Base-by-base conservation (phyloP, 2,888 invertebrate genomes). In the Cheilosia vulpina region DNA sequence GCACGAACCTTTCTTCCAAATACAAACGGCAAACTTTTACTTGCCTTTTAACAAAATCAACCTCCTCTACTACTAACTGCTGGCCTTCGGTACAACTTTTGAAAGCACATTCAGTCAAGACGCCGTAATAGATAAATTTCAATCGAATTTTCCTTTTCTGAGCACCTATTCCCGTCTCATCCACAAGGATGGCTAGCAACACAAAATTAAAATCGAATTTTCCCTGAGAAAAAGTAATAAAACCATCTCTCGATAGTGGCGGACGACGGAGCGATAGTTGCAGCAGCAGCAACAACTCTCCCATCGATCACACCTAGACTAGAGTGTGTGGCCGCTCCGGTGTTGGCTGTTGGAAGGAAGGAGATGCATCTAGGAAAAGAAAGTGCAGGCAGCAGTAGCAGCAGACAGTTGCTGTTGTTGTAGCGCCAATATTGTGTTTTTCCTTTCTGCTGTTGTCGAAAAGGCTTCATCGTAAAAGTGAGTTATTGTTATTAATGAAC, bases 341-440 rank as follows among this genome's bases (percentile, higher is more conserved):
- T 31, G 55, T 9, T 21, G 21, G 24, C 66, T 17, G n/a, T 60
- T 65, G 13, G 75, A 75, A 69, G 45, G 66, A 84, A 63, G 19
- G 79, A 75, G 84, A 84, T 65, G 69, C 75, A 80, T 68, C 47
- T 50, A 80, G 84, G 84, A 84, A 84, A 80, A 84, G 84, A 84
- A 84, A 84, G 84, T 84, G 75, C 80, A 75, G 80, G 79, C 75
- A 75, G 71, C 45, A 57, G 60, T 45, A 45, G 71, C 47, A 62
- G 60, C 52, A 47, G 43, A 34, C 6, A 21, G 19, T 50, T 52
- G 41, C 57, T 75, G 62, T 63, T 57, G 73, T 43, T 62, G 34
- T 43, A 45, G 52, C 17, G 55, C 34, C 41, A 68, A 55, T 69
- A 68, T 66, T 21, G 31, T 17, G 15, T 68, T 21, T 24, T 15